Conservation (phyloP, 2,888 invertebrate species). For the Silvanus unidentatus region DNA sequence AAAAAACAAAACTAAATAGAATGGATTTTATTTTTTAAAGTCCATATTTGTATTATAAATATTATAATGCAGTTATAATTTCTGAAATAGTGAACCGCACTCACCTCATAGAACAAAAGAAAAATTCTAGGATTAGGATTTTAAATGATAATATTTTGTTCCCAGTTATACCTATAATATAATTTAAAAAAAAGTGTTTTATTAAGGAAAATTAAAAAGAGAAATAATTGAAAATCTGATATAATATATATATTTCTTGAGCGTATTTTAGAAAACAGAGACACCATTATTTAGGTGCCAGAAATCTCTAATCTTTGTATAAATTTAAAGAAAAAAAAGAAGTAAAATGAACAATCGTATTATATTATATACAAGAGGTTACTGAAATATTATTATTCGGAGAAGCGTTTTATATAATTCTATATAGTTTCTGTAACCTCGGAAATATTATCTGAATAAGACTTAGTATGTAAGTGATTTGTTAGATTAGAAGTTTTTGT, state of each 20-base stretch:
- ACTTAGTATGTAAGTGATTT: slow-evolving; percentile 25
- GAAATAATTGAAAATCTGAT: not conserved
- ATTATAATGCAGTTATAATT: slow-evolving; percentile 9
- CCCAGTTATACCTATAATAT: not conserved
- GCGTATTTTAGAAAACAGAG: slow-evolving; percentile 17
- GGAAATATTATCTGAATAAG: slow-evolving; percentile 20
- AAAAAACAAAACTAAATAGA: not conserved
- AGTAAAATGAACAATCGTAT: slow-evolving; percentile 28
- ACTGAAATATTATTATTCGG: too few relatives aligned
- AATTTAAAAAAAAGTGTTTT: not conserved
- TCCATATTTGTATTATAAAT: slow-evolving; percentile 1
- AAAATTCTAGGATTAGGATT: slow-evolving; percentile 6
- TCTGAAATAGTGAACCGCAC: slow-evolving; percentile 26
- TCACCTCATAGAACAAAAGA: slow-evolving; percentile 27
- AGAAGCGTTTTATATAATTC: too few relatives aligned
- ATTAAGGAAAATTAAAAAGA: not conserved
- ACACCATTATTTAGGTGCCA: slow-evolving; percentile 32
- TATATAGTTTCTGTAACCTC: slow-evolving; percentile 21
- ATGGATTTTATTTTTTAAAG: not conserved
- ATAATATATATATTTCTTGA: slow-evolving; percentile 7
- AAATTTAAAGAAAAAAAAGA: slow-evolving; percentile 7
- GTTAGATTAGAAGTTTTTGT: slow-evolving; percentile 20
- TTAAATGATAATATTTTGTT: slow-evolving; percentile 1
- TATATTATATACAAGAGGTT: slow-evolving; percentile 22
- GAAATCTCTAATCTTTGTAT: slow-evolving; percentile 19